Evolutionary conservation across 2,888 invertebrate genomes (phyloP).

Genomic region (Ochropleura plecta): DNA sequence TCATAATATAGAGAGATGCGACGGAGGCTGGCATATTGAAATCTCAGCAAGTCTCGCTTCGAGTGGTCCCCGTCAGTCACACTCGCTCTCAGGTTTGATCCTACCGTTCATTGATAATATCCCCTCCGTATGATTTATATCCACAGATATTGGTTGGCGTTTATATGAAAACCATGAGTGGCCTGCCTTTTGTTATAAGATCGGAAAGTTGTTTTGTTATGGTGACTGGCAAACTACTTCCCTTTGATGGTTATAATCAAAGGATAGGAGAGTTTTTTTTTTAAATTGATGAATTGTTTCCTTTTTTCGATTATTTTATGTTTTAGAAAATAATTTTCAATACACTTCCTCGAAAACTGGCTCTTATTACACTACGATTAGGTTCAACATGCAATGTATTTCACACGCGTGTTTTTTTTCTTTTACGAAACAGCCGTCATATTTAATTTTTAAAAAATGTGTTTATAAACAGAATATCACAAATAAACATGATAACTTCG

Average conservation of each 20-base stretch:
- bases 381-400: too few species aligned
- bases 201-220: slow-evolving; percentile 36
- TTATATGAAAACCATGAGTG: slow-evolving; percentile 51
- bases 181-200: slow-evolving; percentile 27
- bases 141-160: slow-evolving; percentile 34
- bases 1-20: slow-evolving; percentile 51
- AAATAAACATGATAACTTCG: too few species aligned
- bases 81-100: slow-evolving; percentile 62
- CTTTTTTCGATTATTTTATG: not conserved
- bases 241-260: not conserved
- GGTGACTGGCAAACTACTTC: slow-evolving; percentile 8
- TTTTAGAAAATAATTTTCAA: not conserved
- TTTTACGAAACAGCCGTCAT: too few species aligned
- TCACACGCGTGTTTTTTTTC: too few species aligned
- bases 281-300: slow-evolving; percentile 2
- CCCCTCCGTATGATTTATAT: slow-evolving; percentile 51
- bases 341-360: too few species aligned
- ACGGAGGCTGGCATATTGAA: slow-evolving; percentile 67
- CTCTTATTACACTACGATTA: too few species aligned
- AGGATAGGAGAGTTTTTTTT: slow-evolving; percentile 1
- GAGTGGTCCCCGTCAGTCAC: slow-evolving; percentile 69
- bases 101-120: slow-evolving; percentile 51
- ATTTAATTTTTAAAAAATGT: too few species aligned
- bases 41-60: slow-evolving; percentile 65
- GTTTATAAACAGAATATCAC: too few species aligned